These are phyloP conservation scores for Schizotus pectinicornis DNA, from an alignment of 2,888 invertebrate species.

Conservation along the genomic window DNA sequence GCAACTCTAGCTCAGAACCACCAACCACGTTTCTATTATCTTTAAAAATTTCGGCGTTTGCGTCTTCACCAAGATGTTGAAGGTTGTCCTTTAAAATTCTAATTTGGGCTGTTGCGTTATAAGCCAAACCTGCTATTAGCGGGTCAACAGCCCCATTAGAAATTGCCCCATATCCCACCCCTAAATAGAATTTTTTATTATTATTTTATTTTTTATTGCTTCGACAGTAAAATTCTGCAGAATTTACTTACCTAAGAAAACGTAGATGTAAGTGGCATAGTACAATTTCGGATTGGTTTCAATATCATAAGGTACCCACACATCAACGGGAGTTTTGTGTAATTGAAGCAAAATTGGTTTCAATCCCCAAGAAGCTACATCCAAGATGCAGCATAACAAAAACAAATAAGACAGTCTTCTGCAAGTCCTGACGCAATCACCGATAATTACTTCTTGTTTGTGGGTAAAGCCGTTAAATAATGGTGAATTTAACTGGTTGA, in stretches of 20 bases:
- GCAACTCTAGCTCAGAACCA: too few species aligned
- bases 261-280: too few species aligned
- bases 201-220: too few species aligned
- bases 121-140: conserved; percentile 1
- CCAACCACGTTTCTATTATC: too few species aligned
- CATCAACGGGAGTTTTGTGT: too few species aligned
- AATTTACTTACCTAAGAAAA: too few species aligned
- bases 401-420: neutral
- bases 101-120: neutral
- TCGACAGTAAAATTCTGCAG: too few species aligned
- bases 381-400: neutral
- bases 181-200: too few species aligned
- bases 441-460: neutral
- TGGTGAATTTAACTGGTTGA: neutral
- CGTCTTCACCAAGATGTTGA: neutral
- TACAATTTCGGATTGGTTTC: too few species aligned
- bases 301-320: too few species aligned
- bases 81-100: conserved; percentile 5
- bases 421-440: neutral
- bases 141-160: neutral
- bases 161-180: too few species aligned
- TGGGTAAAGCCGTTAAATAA: neutral
- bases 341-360: too few species aligned
- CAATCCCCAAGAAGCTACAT: conserved; percentile 30
- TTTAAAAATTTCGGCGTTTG: neutral